Conservation (phyloP, 2,888 invertebrate genomes). For the Alitta virens region DNA sequence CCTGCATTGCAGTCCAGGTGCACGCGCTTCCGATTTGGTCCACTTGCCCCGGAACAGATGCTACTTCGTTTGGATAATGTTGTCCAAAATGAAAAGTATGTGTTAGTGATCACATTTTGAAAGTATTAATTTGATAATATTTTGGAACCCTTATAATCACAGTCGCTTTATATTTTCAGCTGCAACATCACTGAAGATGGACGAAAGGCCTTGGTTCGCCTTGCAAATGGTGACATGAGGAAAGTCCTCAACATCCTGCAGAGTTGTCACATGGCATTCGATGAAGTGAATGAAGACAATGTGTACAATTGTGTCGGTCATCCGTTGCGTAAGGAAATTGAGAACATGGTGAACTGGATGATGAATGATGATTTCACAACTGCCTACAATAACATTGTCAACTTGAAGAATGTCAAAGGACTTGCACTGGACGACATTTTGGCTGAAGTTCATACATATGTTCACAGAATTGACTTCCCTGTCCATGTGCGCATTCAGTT, state of each 20-base stretch:
- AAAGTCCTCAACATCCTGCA: constrained; percentile 94
- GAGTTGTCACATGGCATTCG: constrained; percentile 91
- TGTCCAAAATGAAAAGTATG: constrained; percentile 77
- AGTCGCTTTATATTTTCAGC: constrained; percentile 10
- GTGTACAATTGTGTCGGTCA: constrained; percentile 97
- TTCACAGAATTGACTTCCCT: constrained; percentile 87
- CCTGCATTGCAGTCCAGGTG: constrained; percentile 98
- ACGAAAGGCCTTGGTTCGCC: constrained; percentile 57
- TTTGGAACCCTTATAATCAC: no score
- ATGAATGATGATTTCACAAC: constrained; percentile 67
- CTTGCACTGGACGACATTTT: constrained; percentile 90
- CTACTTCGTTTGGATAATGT: constrained; percentile 84
- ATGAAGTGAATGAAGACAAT: constrained; percentile 81
- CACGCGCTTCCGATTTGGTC: constrained; percentile 93
- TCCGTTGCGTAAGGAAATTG: constrained; percentile 85
- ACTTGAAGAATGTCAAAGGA: constrained; percentile 81
- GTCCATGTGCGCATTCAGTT: constrained; percentile 74
- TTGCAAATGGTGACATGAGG: constrained; percentile 97
- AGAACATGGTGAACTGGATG: constrained; percentile 82
- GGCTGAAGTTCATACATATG: constrained; percentile 81
- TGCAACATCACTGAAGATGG: constrained; percentile 27
- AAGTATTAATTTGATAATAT: neutral
- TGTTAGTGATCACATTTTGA: neutral
- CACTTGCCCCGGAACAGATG: constrained; percentile 81
- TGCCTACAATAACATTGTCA: constrained; percentile 73